Evolutionary conservation across 2,797 vertebrate genomes (phyloP).

Genomic region (Silurus lanzhouensis): DNA sequence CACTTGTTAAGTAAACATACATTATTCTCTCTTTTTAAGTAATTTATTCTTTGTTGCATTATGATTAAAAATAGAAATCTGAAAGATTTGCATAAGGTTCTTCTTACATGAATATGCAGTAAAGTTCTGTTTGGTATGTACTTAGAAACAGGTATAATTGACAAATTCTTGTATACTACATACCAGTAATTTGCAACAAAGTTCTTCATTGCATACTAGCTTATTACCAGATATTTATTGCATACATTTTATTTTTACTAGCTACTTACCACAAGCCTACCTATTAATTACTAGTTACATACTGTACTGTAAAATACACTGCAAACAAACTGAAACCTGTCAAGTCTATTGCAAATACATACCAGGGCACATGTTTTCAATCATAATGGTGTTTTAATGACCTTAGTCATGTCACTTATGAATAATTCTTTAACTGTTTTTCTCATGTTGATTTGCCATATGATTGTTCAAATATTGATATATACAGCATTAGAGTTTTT

Average conservation of each 20-base stretch:
- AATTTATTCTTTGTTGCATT: neutral
- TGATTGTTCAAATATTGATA: neutral
- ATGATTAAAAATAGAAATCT: neutral
- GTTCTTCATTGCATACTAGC: neutral
- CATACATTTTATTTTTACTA: neutral
- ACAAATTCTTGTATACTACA: neutral
- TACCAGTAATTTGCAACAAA: neutral
- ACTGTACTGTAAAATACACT: neutral
- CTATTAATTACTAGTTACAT: neutral
- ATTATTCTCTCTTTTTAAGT: neutral
- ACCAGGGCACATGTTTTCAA: neutral
- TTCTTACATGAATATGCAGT: neutral
- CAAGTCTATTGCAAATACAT: neutral
- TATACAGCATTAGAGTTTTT: neutral
- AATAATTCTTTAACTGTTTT: neutral
- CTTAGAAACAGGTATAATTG: neutral
- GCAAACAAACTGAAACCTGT: neutral
- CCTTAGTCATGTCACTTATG: neutral
- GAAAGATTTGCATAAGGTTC: neutral
- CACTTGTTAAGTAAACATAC: neutral
- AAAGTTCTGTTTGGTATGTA: neutral
- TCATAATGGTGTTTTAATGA: neutral
- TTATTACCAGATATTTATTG: neutral
- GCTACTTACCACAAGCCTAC: neutral
- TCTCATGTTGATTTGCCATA: neutral